Percentiles rank a stretch among this genome's conserved stretches.
phyloP scores from a whole-genome alignment of 2,797 vertebrate species.

The Scleropages formosus region DNA sequence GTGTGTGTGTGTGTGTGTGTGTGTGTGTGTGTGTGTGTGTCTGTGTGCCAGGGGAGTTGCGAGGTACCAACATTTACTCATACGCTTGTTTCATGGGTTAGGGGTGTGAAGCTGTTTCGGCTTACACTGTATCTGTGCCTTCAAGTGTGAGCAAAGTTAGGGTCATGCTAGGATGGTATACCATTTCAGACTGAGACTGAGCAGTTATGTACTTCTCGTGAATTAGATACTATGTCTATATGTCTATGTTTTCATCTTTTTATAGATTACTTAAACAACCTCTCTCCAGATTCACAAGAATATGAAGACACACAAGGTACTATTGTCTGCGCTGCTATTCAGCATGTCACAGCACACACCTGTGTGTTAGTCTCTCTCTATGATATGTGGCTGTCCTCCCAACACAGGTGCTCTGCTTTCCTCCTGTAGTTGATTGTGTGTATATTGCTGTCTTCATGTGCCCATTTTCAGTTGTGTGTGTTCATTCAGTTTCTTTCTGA shows the following conservation, averaged over 20 bases:
- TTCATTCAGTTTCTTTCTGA: conserved; percentile 3
- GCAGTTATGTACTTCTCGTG: too few relatives aligned
- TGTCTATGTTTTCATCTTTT: neutral
- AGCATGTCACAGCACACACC: neutral
- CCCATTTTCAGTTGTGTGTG: conserved; percentile 18
- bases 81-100: too few relatives aligned
- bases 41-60: too few relatives aligned
- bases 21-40: too few relatives aligned
- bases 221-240: neutral
- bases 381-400: conserved; percentile 22
- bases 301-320: conserved; percentile 91
- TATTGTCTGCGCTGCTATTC: neutral
- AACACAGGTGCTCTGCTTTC: conserved; percentile 13
- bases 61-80: too few relatives aligned
- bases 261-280: conserved; percentile 95
- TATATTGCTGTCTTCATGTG: conserved; percentile 27
- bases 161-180: too few relatives aligned
- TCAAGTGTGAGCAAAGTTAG: too few relatives aligned
- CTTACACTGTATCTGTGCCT: too few relatives aligned
- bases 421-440: conserved; percentile 33
- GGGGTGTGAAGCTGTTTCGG: too few relatives aligned
- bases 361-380: too few relatives aligned
- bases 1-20: conserved; percentile 17
- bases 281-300: conserved; percentile 86
- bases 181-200: too few relatives aligned